phyloP scores from a whole-genome alignment of 2,113 vertebrate species.

The Toxotes jaculatrix region DNA sequence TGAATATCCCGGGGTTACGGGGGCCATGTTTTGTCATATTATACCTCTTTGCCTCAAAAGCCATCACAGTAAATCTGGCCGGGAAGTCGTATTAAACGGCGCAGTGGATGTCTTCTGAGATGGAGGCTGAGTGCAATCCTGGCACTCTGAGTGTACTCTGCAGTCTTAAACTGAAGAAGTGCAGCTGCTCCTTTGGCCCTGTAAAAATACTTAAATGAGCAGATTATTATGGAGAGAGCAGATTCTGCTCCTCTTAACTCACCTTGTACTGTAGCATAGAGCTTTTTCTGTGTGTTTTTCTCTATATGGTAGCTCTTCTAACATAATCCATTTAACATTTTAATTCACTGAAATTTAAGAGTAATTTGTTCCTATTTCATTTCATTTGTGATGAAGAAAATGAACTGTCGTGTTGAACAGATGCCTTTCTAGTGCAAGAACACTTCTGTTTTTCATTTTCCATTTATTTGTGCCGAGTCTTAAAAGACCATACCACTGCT shows the following conservation, averaged over 20 bases:
- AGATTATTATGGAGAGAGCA: conserved; percentile 60
- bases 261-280: background rate
- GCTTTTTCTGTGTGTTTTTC: background rate
- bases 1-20: conserved; percentile 89
- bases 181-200: conserved; percentile 88
- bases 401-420: too few species aligned
- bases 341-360: background rate
- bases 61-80: conserved; percentile 91
- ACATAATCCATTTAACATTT: background rate
- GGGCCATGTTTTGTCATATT: conserved; percentile 94
- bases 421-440: too few species aligned
- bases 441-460: too few species aligned
- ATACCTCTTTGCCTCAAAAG: conserved; percentile 95
- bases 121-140: conserved; percentile 90
- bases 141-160: conserved; percentile 86
- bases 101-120: conserved; percentile 90
- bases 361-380: too few species aligned
- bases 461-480: too few species aligned
- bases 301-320: background rate
- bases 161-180: conserved; percentile 88
- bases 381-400: too few species aligned
- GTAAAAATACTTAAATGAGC: conserved; percentile 77
- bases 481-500: too few species aligned
- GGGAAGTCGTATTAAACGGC: conserved; percentile 92
- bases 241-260: conserved; percentile 35